Evolutionary conservation across 1,140 invertebrate species (phyloP).

Genomic region (Asbolus verrucosus): DNA sequence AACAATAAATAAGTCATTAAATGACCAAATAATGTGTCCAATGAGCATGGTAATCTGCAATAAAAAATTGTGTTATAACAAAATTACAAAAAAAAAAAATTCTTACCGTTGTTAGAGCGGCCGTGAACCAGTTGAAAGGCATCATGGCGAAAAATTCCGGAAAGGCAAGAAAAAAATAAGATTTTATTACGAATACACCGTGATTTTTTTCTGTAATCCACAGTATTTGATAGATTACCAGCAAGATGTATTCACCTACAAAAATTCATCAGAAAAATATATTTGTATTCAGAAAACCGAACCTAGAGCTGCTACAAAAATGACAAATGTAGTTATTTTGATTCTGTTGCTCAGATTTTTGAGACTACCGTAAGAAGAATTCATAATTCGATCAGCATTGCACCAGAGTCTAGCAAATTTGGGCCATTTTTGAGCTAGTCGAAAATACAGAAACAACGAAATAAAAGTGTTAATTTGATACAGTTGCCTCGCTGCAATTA

Average conservation of each 20-base stretch:
- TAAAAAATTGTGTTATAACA: no score
- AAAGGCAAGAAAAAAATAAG: background rate
- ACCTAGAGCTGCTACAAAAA: no score
- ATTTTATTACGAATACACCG: background rate
- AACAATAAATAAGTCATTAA: conserved; percentile 74
- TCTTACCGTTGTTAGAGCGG: background rate
- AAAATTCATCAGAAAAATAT: background rate
- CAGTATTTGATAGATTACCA: background rate
- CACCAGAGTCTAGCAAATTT: background rate
- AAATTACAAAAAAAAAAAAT: background rate
- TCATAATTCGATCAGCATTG: background rate
- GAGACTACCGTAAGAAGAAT: conserved; percentile 15
- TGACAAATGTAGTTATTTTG: background rate
- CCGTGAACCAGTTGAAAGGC: background rate
- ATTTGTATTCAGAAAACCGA: background rate
- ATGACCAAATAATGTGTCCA: conserved; percentile 68
- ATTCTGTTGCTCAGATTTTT: conserved; percentile 1
- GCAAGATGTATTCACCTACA: background rate
- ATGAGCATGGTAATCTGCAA: conserved; percentile 70
- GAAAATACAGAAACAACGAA: background rate
- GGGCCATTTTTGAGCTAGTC: background rate
- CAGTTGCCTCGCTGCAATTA: background rate
- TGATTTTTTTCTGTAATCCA: background rate
- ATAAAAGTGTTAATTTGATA: background rate
- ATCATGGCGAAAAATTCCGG: background rate